A percentile compares a stretch with the other conserved stretches of the same genome.
Conservation (phyloP, 2,888 invertebrate genomes). For the Pterostichus madidus region DNA sequence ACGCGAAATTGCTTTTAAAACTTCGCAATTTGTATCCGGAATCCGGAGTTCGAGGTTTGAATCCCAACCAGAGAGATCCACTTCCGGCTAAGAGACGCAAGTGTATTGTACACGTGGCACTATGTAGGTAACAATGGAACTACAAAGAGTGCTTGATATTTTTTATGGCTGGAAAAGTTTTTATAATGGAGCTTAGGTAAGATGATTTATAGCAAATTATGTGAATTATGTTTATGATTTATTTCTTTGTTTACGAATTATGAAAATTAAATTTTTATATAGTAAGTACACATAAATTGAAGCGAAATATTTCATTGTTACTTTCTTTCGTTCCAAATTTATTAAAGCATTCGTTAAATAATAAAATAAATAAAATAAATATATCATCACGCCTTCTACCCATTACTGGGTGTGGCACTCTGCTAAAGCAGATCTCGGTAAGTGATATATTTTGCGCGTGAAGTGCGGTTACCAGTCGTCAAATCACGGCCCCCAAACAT, state of each 20-base stretch:
- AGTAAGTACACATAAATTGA: neutral
- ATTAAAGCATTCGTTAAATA: neutral
- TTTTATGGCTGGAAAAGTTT: slow-evolving; percentile 28
- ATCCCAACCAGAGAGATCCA: neutral
- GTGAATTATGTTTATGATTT: slow-evolving; percentile 35
- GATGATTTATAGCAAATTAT: slow-evolving; percentile 47
- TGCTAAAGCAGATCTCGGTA: too few relatives aligned
- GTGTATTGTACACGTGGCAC: slow-evolving; percentile 4
- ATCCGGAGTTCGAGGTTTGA: slow-evolving; percentile 35
- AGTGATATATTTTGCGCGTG: too few relatives aligned
- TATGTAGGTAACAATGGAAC: neutral
- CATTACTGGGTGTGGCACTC: too few relatives aligned
- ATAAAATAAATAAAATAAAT: too few relatives aligned
- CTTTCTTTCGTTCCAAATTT: neutral
- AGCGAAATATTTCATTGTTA: neutral
- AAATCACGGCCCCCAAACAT: too few relatives aligned
- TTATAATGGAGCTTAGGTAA: slow-evolving; percentile 23
- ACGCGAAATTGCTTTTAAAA: slow-evolving; percentile 64
- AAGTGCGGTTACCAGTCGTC: too few relatives aligned
- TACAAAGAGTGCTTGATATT: neutral
- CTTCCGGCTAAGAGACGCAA: neutral
- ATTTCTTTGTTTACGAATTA: slow-evolving; percentile 40
- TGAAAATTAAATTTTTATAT: slow-evolving; percentile 18
- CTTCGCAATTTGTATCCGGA: slow-evolving; percentile 62
- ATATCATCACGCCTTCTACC: too few relatives aligned